phyloP scores from a whole-genome alignment of 1,140 invertebrate species.

The Calephelis nemesis region DNA sequence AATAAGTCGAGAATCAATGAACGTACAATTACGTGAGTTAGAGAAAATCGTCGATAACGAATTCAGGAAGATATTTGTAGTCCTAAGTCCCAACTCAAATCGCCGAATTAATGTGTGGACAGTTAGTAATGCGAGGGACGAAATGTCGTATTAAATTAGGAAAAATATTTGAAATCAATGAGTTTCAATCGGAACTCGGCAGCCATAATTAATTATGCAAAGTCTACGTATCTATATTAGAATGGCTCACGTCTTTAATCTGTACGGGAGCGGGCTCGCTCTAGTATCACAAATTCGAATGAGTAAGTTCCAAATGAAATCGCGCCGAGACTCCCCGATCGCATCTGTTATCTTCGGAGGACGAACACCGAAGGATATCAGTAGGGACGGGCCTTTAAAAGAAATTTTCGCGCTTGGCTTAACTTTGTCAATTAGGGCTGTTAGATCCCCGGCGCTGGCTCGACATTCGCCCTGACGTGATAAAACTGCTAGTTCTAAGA shows the following conservation, averaged over 20 bases:
- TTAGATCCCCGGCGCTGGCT: not conserved
- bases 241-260: slow-evolving; percentile 3
- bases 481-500: slow-evolving; percentile 3
- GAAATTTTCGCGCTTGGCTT: slow-evolving; percentile 42
- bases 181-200: not conserved
- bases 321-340: slow-evolving; percentile 20
- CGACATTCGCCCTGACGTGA: not conserved
- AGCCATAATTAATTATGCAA: slow-evolving; percentile 3
- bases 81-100: no score
- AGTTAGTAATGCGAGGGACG: no score
- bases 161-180: not conserved
- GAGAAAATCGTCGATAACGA: no score
- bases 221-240: slow-evolving; percentile 2
- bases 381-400: slow-evolving; percentile 38
- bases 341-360: slow-evolving; percentile 35
- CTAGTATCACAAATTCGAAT: slow-evolving; percentile 20
- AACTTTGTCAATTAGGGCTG: slow-evolving; percentile 49
- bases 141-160: no score
- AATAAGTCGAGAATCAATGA: no score
- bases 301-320: slow-evolving; percentile 22
- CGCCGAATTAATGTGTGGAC: no score
- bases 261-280: not conserved
- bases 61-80: no score
- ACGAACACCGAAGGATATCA: slow-evolving; percentile 35
- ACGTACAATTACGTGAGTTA: no score